Percentiles rank a stretch among this genome's conserved stretches.
phyloP scores from a whole-genome alignment of 2,113 vertebrate genomes.

The Neodon shergylaensis region DNA sequence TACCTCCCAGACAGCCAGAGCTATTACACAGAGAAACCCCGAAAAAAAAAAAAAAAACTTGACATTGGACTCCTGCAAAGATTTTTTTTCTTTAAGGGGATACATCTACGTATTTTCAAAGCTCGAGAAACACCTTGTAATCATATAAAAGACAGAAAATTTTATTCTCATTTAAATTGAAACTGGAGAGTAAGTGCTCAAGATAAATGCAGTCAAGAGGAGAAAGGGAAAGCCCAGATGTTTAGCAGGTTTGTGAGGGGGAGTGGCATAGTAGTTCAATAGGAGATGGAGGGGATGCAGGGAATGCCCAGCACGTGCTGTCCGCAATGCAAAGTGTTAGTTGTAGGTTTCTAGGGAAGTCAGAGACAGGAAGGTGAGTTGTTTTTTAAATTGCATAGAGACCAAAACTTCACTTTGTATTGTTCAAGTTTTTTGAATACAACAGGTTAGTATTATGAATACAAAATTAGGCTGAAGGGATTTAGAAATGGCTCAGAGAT shows the following conservation, averaged over 20 bases:
- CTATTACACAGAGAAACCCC: no score
- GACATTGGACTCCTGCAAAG: neutral
- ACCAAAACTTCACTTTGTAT: neutral
- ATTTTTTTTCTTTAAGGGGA: neutral
- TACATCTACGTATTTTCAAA: neutral
- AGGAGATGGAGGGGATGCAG: no score
- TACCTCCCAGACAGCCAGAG: no score
- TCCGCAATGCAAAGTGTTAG: neutral
- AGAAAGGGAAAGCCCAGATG: neutral
- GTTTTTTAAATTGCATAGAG: neutral
- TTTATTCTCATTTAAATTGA: slow-evolving; percentile 26
- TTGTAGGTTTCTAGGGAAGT: neutral
- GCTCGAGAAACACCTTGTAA: neutral
- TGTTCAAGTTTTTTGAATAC: neutral
- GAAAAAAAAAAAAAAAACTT: neutral
- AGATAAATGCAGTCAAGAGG: neutral
- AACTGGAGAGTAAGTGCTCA: neutral
- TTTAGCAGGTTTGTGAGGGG: neutral
- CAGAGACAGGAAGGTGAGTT: neutral
- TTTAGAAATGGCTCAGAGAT: neutral
- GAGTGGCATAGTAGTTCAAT: neutral
- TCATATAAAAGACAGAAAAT: neutral
- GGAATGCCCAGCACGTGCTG: neutral
- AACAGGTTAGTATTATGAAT: neutral
- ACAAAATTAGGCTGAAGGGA: neutral